Conservation (phyloP, 2,113 vertebrate genomes). For the Procapra przewalskii region DNA sequence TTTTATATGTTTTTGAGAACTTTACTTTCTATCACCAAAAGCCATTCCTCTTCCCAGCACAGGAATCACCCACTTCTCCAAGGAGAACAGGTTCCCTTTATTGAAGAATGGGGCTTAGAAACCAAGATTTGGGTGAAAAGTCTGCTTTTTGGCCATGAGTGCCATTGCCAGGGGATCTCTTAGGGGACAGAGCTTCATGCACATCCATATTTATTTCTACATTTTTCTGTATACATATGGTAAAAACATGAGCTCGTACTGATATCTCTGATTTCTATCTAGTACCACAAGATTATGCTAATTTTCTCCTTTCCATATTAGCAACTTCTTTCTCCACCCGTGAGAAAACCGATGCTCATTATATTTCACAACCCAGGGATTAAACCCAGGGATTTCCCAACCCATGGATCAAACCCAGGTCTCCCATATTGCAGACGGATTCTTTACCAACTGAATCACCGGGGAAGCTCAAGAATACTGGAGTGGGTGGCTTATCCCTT, state of each 20-base stretch:
- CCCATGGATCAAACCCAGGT: not conserved
- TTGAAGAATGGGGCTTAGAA: not conserved
- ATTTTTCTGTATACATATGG: not conserved
- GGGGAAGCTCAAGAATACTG: not conserved
- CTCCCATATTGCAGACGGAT: not conserved
- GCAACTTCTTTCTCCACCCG: not conserved
- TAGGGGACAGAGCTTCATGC: not conserved
- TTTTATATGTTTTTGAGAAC: not conserved
- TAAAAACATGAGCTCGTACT: not conserved
- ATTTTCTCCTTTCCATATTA: not conserved
- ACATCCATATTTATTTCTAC: not conserved
- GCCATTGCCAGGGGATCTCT: not conserved
- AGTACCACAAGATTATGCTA: not conserved
- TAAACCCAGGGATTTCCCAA: not conserved
- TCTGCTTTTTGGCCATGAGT: not conserved
- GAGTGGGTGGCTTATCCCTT: not conserved
- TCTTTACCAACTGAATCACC: not conserved
- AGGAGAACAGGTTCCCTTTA: not conserved
- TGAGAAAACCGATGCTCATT: not conserved
- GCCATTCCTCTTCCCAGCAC: not conserved
- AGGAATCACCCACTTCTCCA: not conserved
- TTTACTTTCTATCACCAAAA: not conserved
- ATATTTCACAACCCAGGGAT: not conserved
- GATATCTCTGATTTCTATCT: not conserved
- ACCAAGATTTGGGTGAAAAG: not conserved